Conservation (phyloP, 92 coral and sea anemone genomes). For the Palythoa caribaeorum region DNA sequence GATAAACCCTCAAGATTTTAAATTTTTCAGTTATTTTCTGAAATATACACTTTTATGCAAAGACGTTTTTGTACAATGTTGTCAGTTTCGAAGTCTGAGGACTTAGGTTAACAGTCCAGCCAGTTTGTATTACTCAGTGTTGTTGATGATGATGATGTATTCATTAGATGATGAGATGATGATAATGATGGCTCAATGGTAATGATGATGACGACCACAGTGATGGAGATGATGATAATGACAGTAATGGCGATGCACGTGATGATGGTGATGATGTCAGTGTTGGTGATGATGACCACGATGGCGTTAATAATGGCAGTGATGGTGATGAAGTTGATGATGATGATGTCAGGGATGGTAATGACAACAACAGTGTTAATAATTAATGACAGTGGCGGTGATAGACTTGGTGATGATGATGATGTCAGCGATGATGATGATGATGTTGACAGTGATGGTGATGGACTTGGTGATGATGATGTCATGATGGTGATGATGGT, state of each 20-base stretch:
- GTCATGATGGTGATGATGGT: not conserved
- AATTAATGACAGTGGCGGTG: not conserved
- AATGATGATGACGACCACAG: too few species aligned
- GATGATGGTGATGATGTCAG: too few species aligned
- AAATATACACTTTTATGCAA: not conserved
- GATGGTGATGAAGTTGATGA: not conserved
- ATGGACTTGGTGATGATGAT: not conserved
- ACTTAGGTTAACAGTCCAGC: too few species aligned
- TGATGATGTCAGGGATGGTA: not conserved
- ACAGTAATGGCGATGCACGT: too few species aligned
- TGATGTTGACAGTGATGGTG: not conserved
- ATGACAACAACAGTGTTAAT: not conserved
- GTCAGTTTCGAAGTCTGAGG: too few species aligned
- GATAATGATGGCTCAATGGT: too few species aligned
- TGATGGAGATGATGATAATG: too few species aligned
- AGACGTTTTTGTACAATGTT: not conserved
- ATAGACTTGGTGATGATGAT: not conserved
- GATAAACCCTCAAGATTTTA: not conserved
- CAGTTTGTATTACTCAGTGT: too few species aligned
- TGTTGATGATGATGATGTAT: too few species aligned
- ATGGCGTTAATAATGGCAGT: not conserved
- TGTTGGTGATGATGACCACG: not conserved
- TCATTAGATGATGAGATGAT: too few species aligned
- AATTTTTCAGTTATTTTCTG: not conserved
- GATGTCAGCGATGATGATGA: not conserved